Evolutionary conservation across 2,113 vertebrate genomes (phyloP).

Genomic region (Octodon degus): DNA sequence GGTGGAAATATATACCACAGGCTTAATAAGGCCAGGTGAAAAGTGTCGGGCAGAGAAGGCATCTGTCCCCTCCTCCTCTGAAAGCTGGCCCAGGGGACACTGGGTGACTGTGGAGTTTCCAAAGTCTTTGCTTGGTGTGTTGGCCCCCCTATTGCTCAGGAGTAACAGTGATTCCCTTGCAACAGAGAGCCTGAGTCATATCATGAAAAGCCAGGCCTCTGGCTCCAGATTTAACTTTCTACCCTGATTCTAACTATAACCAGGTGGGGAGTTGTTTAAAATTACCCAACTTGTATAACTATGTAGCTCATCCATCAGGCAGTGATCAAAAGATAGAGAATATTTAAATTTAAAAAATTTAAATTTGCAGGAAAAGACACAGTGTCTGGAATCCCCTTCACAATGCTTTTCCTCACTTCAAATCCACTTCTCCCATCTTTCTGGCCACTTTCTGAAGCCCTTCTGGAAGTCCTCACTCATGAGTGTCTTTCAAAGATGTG

Average conservation of each 20-base stretch:
- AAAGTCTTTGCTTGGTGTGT: not conserved
- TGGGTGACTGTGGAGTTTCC: not conserved
- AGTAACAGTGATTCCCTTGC: not conserved
- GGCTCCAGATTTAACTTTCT: not conserved
- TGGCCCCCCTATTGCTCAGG: not conserved
- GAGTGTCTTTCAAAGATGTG: not conserved
- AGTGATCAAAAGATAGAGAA: not conserved
- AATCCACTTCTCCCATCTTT: not conserved
- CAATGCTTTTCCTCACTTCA: not conserved
- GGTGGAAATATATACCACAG: conserved; percentile 80
- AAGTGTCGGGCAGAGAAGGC: not conserved
- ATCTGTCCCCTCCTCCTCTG: not conserved
- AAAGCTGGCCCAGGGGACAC: not conserved
- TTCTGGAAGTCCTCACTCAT: not conserved
- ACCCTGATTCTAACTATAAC: not conserved
- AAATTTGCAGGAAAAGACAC: not conserved
- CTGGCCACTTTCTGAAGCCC: not conserved
- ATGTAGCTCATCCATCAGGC: not conserved
- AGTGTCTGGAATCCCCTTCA: not conserved
- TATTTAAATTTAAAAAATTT: not conserved
- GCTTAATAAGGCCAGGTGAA: conserved; percentile 59
- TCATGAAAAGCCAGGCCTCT: not conserved
- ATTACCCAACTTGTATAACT: not conserved
- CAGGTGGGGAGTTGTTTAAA: not conserved
- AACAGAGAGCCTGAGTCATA: not conserved